A percentile compares a stretch with the other conserved stretches of the same genome.
phyloP scores from a whole-genome alignment of 2,888 invertebrate species.

The Tanypteryx hageni region DNA sequence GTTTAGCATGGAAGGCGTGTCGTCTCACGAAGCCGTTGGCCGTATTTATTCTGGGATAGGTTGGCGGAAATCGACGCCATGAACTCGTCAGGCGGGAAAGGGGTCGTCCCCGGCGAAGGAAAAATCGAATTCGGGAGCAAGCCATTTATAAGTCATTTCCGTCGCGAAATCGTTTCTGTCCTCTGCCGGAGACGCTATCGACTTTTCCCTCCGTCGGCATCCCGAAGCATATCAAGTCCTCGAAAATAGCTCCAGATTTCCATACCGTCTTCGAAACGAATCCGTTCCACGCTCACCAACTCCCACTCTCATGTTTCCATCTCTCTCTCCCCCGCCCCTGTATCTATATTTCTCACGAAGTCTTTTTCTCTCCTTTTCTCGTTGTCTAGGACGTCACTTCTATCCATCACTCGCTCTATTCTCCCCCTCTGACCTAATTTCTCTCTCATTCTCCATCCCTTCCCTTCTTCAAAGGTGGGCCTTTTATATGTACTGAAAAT shows the following conservation, averaged over 20 bases:
- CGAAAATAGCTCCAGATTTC: not conserved
- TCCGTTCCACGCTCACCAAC: not conserved
- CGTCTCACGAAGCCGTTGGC: not conserved
- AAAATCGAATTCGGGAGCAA: constrained; percentile 7
- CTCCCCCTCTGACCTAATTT: no score
- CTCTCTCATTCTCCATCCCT: no score
- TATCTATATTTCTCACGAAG: not conserved
- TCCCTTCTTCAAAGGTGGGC: no score
- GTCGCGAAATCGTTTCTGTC: not conserved
- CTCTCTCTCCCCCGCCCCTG: not conserved
- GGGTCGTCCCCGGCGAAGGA: not conserved
- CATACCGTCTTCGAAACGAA: not conserved
- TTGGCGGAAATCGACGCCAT: constrained; percentile 6
- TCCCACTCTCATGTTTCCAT: not conserved
- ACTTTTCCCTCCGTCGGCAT: constrained; percentile 1
- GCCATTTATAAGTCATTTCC: constrained; percentile 28
- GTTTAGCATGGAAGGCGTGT: no score
- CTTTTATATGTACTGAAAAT: no score
- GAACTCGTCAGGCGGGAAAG: not conserved
- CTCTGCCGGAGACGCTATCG: not conserved
- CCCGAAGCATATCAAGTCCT: not conserved
- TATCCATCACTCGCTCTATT: no score
- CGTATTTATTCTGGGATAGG: not conserved
- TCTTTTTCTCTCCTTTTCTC: no score
- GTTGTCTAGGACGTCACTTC: no score